Conservation (phyloP, 2,113 vertebrate genomes). For the Carassius auratus region DNA sequence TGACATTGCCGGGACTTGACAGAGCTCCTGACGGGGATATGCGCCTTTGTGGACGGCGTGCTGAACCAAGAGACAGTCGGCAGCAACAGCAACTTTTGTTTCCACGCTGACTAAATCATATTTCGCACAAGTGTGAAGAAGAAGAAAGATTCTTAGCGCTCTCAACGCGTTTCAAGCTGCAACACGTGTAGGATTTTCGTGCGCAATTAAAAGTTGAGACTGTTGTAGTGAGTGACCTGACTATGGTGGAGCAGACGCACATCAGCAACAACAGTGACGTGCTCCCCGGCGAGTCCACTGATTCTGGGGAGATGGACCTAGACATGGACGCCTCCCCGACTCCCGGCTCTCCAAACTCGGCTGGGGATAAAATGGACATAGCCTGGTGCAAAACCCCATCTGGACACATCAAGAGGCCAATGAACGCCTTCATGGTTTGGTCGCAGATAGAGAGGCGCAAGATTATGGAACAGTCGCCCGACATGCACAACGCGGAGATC, state of each 20-base stretch:
- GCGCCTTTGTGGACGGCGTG: constrained; percentile 54
- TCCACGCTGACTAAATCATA: neutral
- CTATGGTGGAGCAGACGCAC: constrained; percentile 92
- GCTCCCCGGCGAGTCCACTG: constrained; percentile 91
- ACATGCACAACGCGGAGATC: constrained; percentile 99
- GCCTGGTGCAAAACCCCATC: constrained; percentile 98
- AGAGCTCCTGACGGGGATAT: constrained; percentile 40
- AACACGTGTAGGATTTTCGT: constrained; percentile 22
- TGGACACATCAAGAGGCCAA: constrained; percentile 93
- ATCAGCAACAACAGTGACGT: constrained; percentile 88
- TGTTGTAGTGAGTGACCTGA: constrained; percentile 49
- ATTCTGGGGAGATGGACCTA: constrained; percentile 90
- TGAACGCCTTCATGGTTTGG: constrained; percentile 97
- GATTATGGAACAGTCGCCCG: constrained; percentile 97
- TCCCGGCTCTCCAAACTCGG: constrained; percentile 87
- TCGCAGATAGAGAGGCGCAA: constrained; percentile 95
- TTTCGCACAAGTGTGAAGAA: neutral
- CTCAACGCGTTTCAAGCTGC: neutral
- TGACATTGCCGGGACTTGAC: constrained; percentile 44
- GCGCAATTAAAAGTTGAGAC: constrained; percentile 31
- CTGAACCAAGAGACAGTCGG: constrained; percentile 16
- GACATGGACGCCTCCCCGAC: constrained; percentile 92
- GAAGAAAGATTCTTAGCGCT: neutral
- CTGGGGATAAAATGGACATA: constrained; percentile 87
- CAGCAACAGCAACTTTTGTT: constrained; percentile 4